phyloP scores from a whole-genome alignment of 2,113 vertebrate genomes.

The Oncorhynchus masou region DNA sequence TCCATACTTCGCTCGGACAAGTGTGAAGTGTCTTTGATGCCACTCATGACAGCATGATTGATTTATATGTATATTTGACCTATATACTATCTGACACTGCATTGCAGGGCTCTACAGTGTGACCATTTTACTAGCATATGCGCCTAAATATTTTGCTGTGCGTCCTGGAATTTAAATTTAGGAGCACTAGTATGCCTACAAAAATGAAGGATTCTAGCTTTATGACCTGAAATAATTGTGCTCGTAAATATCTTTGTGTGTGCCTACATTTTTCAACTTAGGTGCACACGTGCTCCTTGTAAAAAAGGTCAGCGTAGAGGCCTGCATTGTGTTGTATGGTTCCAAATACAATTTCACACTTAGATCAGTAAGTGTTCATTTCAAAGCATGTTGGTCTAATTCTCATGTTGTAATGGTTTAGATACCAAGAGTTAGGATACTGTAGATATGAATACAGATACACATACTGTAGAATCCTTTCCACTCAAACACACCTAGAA shows the following conservation, averaged over 20 bases:
- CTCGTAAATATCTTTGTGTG: too few relatives aligned
- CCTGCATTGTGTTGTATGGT: background rate
- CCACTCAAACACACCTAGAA: background rate
- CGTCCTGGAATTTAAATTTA: too few relatives aligned
- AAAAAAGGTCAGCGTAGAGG: too few relatives aligned
- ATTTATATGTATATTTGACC: conserved; percentile 42
- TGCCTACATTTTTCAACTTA: too few relatives aligned
- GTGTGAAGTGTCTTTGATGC: conserved; percentile 49
- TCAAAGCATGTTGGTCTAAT: background rate
- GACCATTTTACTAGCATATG: too few relatives aligned
- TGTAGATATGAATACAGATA: background rate
- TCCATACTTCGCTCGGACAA: conserved; percentile 68
- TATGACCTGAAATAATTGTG: too few relatives aligned
- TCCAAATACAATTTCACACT: background rate
- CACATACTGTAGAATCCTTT: background rate
- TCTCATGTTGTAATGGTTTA: background rate
- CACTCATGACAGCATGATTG: conserved; percentile 63
- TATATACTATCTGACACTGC: background rate
- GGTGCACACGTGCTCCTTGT: too few relatives aligned
- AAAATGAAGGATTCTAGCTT: too few relatives aligned
- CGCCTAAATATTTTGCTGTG: too few relatives aligned
- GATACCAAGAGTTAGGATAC: background rate
- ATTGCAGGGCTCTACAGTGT: too few relatives aligned
- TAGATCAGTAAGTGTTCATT: background rate
- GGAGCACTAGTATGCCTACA: too few relatives aligned